These are phyloP conservation scores for Podiceps cristatus DNA, from an alignment of 2,113 vertebrate species.

Conservation along the genomic window DNA sequence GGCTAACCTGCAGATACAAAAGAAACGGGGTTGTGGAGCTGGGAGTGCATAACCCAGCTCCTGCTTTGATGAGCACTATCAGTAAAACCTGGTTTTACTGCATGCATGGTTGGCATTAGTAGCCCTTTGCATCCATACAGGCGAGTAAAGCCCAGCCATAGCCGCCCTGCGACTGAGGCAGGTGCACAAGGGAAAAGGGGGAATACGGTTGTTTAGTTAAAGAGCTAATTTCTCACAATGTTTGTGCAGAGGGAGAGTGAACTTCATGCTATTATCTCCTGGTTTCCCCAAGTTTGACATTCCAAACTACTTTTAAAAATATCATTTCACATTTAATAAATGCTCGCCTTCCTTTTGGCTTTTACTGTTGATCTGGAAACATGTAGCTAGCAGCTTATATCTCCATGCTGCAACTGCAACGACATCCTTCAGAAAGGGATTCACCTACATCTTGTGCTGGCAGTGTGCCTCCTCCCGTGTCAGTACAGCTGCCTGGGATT, in stretches of 20 bases:
- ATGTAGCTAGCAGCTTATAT: background rate
- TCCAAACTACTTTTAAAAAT: background rate
- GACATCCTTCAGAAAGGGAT: background rate
- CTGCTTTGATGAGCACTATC: background rate
- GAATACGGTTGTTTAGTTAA: background rate
- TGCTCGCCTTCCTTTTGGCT: background rate
- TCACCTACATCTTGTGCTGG: background rate
- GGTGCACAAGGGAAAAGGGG: background rate
- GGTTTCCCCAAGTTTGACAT: background rate
- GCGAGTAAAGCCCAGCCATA: background rate
- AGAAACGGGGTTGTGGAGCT: background rate
- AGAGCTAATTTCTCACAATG: background rate
- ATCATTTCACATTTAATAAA: background rate
- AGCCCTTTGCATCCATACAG: background rate
- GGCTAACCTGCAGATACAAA: background rate
- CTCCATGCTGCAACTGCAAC: background rate
- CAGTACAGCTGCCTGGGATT: background rate
- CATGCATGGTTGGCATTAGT: background rate
- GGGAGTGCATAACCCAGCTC: background rate
- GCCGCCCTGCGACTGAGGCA: background rate
- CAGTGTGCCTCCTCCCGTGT: background rate
- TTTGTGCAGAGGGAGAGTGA: background rate
- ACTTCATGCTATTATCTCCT: background rate
- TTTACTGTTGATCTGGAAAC: slow-evolving; percentile 2
- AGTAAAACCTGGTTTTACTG: background rate